Conservation (phyloP, 2,797 vertebrate genomes). For the Mionectes olivaceus region DNA sequence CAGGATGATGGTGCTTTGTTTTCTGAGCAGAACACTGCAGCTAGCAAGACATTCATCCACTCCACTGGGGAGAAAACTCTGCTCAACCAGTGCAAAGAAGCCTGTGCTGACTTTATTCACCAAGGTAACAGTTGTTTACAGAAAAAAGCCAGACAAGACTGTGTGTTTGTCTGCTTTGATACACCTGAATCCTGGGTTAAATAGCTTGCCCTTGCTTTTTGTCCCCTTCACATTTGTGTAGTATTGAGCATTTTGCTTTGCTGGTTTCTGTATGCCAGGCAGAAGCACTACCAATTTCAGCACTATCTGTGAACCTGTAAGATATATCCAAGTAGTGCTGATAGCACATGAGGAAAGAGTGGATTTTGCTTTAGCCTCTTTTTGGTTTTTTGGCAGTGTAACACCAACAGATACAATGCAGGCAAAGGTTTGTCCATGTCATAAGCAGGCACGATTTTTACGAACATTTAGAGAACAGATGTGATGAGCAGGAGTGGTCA, state of each 20-base stretch:
- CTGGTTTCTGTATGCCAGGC: background rate
- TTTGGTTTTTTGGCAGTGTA: background rate
- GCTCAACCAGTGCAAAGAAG: slow-evolving; percentile 43
- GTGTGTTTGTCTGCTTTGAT: background rate
- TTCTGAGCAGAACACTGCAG: slow-evolving; percentile 63
- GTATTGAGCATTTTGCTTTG: background rate
- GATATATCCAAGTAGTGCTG: background rate
- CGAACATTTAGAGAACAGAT: background rate
- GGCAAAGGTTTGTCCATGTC: background rate
- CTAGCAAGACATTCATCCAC: slow-evolving; percentile 35
- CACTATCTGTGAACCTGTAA: background rate
- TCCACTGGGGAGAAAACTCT: slow-evolving; percentile 53
- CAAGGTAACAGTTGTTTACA: slow-evolving; percentile 78
- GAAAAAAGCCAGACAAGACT: background rate
- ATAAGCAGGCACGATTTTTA: background rate
- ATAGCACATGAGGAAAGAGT: background rate
- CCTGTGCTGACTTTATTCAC: slow-evolving; percentile 88
- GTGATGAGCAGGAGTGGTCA: background rate
- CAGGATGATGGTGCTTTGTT: slow-evolving; percentile 75
- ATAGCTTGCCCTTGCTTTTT: background rate
- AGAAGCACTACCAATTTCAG: background rate
- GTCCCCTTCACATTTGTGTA: background rate
- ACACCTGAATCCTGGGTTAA: background rate
- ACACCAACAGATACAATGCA: background rate
- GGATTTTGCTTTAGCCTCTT: background rate